Evolutionary conservation across 2,797 vertebrate species (phyloP), one percentile per base, ranked within the genome.

Genomic region (Protonibea diacanthus): DNA sequence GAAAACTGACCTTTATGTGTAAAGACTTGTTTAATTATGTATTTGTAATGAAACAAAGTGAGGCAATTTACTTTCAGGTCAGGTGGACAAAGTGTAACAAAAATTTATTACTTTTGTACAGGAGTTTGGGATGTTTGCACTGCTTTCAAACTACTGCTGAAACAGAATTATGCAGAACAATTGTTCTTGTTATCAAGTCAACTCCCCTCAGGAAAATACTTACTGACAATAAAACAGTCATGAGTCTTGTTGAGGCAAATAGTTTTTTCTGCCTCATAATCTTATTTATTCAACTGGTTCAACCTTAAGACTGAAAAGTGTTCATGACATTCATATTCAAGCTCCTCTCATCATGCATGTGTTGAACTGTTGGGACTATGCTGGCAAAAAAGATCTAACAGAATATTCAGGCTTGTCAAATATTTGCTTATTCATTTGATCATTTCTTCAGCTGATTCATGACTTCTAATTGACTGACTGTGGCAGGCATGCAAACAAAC

Each of bases 231-330:
- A 25, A 44, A 44, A n/a, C 25, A 38, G 33, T 38, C 33, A 38
- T 9, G 33, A 38, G 8, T 38, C 33, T 4, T 27, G 49, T 13
- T 9, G 13, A 62, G 23, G 4, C 13, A 53, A n/a, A n/a, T 13
- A 0, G 9, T 40, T 57, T 64, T 64, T 45, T 38, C 61, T 53
- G 56, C 29, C 33, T 72, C 18, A 56, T 79, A 42, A 48, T 67
- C 40, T 27, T 67, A 40, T 71, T 47, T 47, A 13, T 55, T 47
- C 15, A 48, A 29, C 23, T 10, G 29, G 21, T 71, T n/a, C 2
- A 27, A 53, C 52, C 13, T 61, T 25, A 38, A 27, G 21, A 42
- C 3, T 29, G 14, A 2, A 61, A 25, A 42, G 29, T 17, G 40
- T 38, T 68, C 7, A 6, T 33, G 14, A 21, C 14, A 2, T 48